Conservation (phyloP, 2,888 invertebrate genomes). For the Chaitophorus viminalis region DNA sequence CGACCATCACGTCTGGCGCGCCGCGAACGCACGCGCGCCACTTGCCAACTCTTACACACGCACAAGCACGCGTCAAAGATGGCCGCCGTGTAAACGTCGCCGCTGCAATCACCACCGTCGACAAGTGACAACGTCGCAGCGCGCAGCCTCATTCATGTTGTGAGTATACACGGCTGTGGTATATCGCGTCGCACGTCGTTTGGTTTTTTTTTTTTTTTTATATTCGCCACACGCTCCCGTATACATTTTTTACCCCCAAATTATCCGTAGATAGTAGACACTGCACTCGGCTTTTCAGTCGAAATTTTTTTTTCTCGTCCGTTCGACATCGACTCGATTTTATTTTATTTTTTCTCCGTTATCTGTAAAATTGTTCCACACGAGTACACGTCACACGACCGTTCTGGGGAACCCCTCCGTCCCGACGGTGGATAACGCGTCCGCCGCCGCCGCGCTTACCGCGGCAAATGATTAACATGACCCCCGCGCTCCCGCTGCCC, state of each 20-base stretch:
- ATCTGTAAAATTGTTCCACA: background rate
- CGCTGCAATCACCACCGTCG: background rate
- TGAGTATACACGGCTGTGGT: background rate
- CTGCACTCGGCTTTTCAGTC: background rate
- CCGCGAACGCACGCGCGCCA: background rate
- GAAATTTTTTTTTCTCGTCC: background rate
- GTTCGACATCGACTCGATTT: background rate
- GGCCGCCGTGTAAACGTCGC: slow-evolving; percentile 27
- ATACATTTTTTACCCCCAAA: too few species aligned
- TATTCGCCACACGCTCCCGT: too few species aligned
- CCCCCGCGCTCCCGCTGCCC: background rate
- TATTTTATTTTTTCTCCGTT: background rate
- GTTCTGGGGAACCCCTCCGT: background rate
- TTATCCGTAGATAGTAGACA: too few species aligned
- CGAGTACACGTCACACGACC: background rate
- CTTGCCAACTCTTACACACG: background rate
- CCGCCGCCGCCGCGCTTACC: background rate
- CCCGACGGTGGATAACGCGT: background rate
- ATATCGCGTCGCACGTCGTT: background rate
- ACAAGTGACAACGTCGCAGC: background rate
- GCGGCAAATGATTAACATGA: background rate
- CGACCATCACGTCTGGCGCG: too few species aligned
- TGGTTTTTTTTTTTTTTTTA: too few species aligned
- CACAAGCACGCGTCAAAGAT: background rate
- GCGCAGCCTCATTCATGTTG: slow-evolving; percentile 47